Evolutionary conservation across 2,888 invertebrate genomes (phyloP), one percentile per base, ranked within the genome.

Genomic region (Dyspetes luteomarginatus): DNA sequence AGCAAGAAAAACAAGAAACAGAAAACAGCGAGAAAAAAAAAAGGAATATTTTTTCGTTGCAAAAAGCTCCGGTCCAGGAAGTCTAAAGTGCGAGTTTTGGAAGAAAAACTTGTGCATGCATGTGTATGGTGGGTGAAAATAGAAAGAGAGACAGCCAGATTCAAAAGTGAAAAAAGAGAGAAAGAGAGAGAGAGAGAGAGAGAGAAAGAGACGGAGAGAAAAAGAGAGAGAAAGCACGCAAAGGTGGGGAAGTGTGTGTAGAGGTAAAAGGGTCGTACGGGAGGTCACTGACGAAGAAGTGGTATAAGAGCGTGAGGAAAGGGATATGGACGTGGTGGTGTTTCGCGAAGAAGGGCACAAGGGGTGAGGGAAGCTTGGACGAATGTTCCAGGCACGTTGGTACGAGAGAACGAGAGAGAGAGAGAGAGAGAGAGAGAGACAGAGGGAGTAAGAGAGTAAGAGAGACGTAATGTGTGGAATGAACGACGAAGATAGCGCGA

Each of bases 231-330:
- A 60, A 69, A 77, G 48, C 65, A 74, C 52, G 50, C 74, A 83
- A 85, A 87, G 86, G 86, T 85, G 67, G 82, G 65, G 82, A 81
- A 80, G 75, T 82, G 86, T 81, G 81, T 81, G 80, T 58, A 85
- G 87, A 88, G 89, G 88, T 88, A 89, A 89, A 88, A 89, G 89
- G 90, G 88, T 91, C 90, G 89, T 77, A 80, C 82, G 83, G 85
- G 89, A 91, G 91, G 91, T 91, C 91, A 90, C 87, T 89, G 86
- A 82, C 87, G 88, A 88, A 88, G 88, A 83, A 88, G 84, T 88
- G 86, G 89, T 87, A 87, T 43, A 48, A 86, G 88, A 86, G 86
- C 81, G 84, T 75, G 86, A 84, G 87, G 86, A 85, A 86, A 86
- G 86, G 85, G 67, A 48, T 68, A 68, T 41, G 73, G 77, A 45